Evolutionary conservation across 92 coral and sea anemone species (phyloP).

Genomic region (Siderastrea siderea): DNA sequence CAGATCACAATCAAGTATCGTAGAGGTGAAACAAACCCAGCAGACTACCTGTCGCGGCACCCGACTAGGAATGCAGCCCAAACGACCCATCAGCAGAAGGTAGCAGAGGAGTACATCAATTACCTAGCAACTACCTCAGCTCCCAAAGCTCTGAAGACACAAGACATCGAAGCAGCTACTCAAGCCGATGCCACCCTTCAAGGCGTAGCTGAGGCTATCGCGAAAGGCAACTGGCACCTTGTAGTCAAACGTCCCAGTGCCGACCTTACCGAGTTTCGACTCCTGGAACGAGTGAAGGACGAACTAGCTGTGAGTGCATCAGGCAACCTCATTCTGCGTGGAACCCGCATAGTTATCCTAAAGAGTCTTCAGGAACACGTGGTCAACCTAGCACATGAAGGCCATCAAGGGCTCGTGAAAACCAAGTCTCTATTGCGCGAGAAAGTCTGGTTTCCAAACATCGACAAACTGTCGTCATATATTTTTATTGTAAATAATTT

Average conservation of each 20-base stretch:
- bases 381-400: conserved; percentile 12
- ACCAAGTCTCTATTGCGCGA: conserved; percentile 64
- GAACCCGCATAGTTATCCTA: conserved; percentile 67
- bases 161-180: conserved; percentile 58
- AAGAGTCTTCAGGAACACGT: conserved; percentile 56
- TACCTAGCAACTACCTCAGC: conserved; percentile 57
- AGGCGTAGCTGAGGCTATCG: conserved; percentile 60
- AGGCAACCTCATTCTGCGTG: conserved; percentile 58
- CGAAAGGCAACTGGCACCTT: conserved; percentile 53
- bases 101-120: conserved; percentile 65
- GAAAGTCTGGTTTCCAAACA: conserved; percentile 73
- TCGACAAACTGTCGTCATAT: conserved; percentile 66
- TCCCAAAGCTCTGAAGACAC: conserved; percentile 54
- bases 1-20: conserved; percentile 47
- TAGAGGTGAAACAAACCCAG: conserved; percentile 42
- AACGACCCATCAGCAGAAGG: too few species aligned
- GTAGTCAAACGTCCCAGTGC: conserved; percentile 1
- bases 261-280: not conserved
- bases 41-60: conserved; percentile 64
- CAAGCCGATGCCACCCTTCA: not conserved
- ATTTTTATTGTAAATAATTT: too few species aligned
- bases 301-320: conserved; percentile 49
- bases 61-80: conserved; percentile 33
- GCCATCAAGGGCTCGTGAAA: conserved; percentile 50
- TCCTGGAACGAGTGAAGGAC: conserved; percentile 52